Base-by-base conservation (phyloP, 1,140 invertebrate species). In the Sitophilus oryzae region DNA sequence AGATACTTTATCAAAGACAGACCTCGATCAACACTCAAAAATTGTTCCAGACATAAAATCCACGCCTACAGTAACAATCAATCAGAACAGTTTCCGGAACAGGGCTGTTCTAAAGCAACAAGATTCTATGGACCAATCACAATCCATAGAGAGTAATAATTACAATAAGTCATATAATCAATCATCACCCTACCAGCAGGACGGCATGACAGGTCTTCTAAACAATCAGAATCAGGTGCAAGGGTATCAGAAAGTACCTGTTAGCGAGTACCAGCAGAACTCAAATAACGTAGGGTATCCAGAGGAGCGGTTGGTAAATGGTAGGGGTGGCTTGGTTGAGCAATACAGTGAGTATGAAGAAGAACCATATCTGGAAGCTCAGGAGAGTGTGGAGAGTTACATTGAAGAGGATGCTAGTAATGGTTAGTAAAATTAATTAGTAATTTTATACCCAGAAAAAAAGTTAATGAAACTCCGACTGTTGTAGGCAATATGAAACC, bases 301-400 rank as follows among this genome's bases (percentile, higher is more conserved):
- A 15, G 5, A 35, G 45, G 34, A 43, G 25, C 11, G 15, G 21
- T 14, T 22, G 25, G 35, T n/a, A 19, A 40, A 30, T 23, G 21
- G 36, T 41, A n/a, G 53, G 4, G 45, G 35, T 11, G 10, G 36
- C 21, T 19, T 56, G 8, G 18, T 50, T 8, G 60, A 65, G 30
- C 47, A 58, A 16, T 42, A 43, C 19, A 58, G 50, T 21, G 52
- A 59, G 11, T 55, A 57, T 18, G 52, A 64, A n/a, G 59, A 66
- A 9, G 58, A 64, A 15, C 44, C 34, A 8, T 62, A 64, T 52
- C 21, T 65, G 8, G 71, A 73, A 51, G 68, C 72, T 4, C 73
- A 74, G 52, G 74, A 74, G 46, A 75, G 74, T 10, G 48, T 77
- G 1, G 75, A 77, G 35, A 74, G 71, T 59, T 75, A 73, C 53